These are phyloP conservation scores for Tortricodes alternella DNA, from an alignment of 2,888 invertebrate genomes.

Conservation along the genomic window DNA sequence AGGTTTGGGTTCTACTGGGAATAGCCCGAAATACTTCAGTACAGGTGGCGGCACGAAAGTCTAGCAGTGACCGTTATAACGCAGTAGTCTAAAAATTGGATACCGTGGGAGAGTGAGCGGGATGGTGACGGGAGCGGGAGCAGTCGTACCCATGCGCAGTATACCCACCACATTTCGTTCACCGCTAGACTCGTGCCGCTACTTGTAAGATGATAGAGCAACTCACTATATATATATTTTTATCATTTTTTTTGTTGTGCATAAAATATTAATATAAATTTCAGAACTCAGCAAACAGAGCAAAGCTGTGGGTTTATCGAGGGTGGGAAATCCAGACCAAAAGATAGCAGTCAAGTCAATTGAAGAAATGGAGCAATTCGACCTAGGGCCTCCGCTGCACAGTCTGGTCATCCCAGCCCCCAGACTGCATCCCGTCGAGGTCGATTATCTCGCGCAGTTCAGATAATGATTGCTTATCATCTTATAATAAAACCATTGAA, in stretches of 20 bases:
- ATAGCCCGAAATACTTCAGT: no score
- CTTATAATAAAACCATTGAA: constrained; percentile 17
- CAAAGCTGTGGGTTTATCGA: constrained; percentile 92
- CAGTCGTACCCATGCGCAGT: no score
- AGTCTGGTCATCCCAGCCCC: constrained; percentile 94
- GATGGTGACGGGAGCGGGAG: no score
- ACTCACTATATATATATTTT: not conserved
- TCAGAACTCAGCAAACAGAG: constrained; percentile 80
- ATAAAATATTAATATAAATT: constrained; percentile 3
- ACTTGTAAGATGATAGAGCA: no score
- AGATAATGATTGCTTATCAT: constrained; percentile 50
- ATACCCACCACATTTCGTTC: no score
- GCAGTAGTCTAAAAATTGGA: no score
- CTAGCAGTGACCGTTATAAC: no score
- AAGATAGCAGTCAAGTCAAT: constrained; percentile 89
- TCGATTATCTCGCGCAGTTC: constrained; percentile 91
- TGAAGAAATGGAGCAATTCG: constrained; percentile 85
- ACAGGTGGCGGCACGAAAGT: no score
- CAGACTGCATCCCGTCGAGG: constrained; percentile 94
- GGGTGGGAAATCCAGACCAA: constrained; percentile 94
- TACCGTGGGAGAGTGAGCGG: no score
- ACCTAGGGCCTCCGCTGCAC: constrained; percentile 96
- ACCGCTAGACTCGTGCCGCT: no score
- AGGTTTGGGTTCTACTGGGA: no score
- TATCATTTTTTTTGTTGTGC: not conserved